Conservation (phyloP, 2,888 invertebrate species). For the Acanthopleura granulata region DNA sequence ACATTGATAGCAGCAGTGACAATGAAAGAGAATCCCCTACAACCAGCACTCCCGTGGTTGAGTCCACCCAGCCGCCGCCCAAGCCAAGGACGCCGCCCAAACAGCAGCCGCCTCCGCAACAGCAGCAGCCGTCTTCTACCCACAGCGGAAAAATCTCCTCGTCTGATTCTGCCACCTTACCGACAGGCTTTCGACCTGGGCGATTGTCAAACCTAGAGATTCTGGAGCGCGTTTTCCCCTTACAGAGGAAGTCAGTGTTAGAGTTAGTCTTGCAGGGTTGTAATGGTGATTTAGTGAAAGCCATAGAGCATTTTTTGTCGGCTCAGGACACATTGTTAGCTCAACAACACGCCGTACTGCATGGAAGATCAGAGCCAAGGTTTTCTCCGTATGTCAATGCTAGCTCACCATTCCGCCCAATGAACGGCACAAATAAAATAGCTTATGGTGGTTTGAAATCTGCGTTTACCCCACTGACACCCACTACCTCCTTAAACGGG, state of each 20-base stretch:
- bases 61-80: slow-evolving; percentile 6
- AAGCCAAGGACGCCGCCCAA: background rate
- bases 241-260: slow-evolving; percentile 87
- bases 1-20: slow-evolving; percentile 11
- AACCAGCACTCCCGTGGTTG: slow-evolving; percentile 15
- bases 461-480: slow-evolving; percentile 67
- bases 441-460: slow-evolving; percentile 57
- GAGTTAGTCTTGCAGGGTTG: slow-evolving; percentile 93
- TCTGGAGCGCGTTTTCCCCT: slow-evolving; percentile 87
- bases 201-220: slow-evolving; percentile 79
- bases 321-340: slow-evolving; percentile 65
- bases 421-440: slow-evolving; percentile 32
- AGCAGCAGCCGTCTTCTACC: background rate
- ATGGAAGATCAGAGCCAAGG: slow-evolving; percentile 22
- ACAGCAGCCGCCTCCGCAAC: background rate
- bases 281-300: slow-evolving; percentile 90
- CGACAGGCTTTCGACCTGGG: slow-evolving; percentile 65
- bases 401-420: slow-evolving; percentile 33
- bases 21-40: slow-evolving; percentile 20
- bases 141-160: background rate
- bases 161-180: slow-evolving; percentile 30
- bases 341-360: slow-evolving; percentile 45
- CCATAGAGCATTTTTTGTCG: slow-evolving; percentile 85
- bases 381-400: slow-evolving; percentile 41
- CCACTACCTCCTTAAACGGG: slow-evolving; percentile 37